Evolutionary conservation across 1,140 invertebrate species (phyloP).

Genomic region (Metaphire vulgaris): DNA sequence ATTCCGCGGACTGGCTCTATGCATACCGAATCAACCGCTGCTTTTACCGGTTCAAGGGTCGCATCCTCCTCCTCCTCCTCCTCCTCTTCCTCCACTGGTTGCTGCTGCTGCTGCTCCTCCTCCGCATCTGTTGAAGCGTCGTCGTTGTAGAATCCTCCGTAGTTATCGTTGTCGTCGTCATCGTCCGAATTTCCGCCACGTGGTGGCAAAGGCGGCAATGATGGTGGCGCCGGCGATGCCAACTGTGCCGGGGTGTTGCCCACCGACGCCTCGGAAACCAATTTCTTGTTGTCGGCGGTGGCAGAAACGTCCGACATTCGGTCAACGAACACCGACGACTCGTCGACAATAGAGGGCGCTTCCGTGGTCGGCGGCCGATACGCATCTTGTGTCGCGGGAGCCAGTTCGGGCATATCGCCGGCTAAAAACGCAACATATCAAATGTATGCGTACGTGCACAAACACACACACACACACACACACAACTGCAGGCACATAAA

Average conservation of each 20-base stretch:
- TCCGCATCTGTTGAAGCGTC: conserved; percentile 1
- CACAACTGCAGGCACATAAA: too few relatives aligned
- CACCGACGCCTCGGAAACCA: background rate
- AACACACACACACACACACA: too few relatives aligned
- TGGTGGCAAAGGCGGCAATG: background rate
- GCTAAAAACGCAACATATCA: too few relatives aligned
- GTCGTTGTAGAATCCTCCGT: background rate
- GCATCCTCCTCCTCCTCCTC: background rate
- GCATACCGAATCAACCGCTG: too few relatives aligned
- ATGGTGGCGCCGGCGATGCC: background rate
- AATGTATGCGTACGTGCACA: too few relatives aligned
- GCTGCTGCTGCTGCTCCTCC: too few relatives aligned
- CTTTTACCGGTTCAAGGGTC: background rate
- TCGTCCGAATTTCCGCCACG: background rate
- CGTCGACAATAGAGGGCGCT: conserved; percentile 18
- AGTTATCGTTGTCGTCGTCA: conserved; percentile 4
- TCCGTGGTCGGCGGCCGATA: conserved; percentile 10
- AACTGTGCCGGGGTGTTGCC: background rate
- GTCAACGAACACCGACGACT: conserved; percentile 4
- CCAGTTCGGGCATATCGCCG: conserved; percentile 2
- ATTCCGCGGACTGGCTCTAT: too few relatives aligned
- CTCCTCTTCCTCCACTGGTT: too few relatives aligned
- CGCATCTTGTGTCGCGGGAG: background rate
- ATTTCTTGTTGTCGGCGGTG: too few relatives aligned
- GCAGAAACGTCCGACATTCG: background rate